These are phyloP conservation scores for Deroplatys truncata DNA, from an alignment of 2,888 invertebrate genomes.

Conservation along the genomic window DNA sequence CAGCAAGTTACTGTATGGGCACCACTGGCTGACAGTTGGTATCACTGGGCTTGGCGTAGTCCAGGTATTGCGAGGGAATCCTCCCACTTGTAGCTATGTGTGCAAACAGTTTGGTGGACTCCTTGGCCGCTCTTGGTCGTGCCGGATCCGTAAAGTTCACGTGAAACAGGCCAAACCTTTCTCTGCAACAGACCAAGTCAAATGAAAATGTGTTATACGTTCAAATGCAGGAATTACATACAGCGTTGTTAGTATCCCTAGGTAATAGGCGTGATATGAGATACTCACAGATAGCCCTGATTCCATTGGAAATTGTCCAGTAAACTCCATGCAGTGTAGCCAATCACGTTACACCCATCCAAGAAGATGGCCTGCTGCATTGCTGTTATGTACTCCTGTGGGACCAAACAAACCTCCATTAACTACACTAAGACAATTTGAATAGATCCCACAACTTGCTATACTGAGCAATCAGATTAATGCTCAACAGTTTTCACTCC, in stretches of 20 bases:
- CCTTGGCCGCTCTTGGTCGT: slow-evolving; percentile 62
- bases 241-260: too few species aligned
- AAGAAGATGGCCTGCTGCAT: slow-evolving; percentile 51
- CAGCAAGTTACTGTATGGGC: too few species aligned
- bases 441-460: too few species aligned
- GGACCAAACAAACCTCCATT: too few species aligned
- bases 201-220: too few species aligned
- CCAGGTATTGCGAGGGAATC: neutral
- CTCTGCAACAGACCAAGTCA: slow-evolving; percentile 43
- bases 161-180: slow-evolving; percentile 66
- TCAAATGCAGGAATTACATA: too few species aligned
- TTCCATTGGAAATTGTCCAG: slow-evolving; percentile 64
- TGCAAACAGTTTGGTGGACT: slow-evolving; percentile 55
- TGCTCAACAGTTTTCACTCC: too few species aligned
- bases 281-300: slow-evolving; percentile 53
- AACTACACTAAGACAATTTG: too few species aligned
- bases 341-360: slow-evolving; percentile 51
- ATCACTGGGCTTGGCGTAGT: neutral
- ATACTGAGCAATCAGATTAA: too few species aligned
- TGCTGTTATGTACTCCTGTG: slow-evolving; percentile 48
- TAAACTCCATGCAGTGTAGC: slow-evolving; percentile 59
- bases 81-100: neutral
- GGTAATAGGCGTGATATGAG: too few species aligned
- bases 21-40: too few species aligned
- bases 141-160: slow-evolving; percentile 66